These are phyloP conservation scores for Conopomorpha cramerella DNA, from an alignment of 1,140 invertebrate genomes.

Conservation along the genomic window DNA sequence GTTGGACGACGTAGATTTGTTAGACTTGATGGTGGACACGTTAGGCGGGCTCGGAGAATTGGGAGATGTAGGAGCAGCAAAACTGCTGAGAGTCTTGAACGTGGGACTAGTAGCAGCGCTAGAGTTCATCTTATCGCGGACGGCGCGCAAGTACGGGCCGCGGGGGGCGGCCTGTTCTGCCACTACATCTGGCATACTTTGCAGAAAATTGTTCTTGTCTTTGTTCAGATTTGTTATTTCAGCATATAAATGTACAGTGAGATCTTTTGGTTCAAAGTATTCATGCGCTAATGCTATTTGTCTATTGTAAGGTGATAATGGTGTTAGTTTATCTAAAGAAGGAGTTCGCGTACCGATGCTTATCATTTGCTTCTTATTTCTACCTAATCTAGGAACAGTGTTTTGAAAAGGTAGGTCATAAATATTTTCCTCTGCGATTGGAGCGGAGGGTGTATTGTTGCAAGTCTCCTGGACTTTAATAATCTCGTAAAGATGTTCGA, in stretches of 20 bases:
- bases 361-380: slow-evolving; percentile 50
- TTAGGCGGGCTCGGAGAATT: slow-evolving; percentile 6
- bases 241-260: slow-evolving; percentile 71
- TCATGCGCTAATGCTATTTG: slow-evolving; percentile 66
- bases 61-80: slow-evolving; percentile 2
- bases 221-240: slow-evolving; percentile 63
- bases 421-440: slow-evolving; percentile 64
- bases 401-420: slow-evolving; percentile 67
- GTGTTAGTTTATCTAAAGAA: slow-evolving; percentile 65
- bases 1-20: slow-evolving; percentile 46
- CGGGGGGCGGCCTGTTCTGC: slow-evolving; percentile 34
- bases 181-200: slow-evolving; percentile 40
- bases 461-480: slow-evolving; percentile 76
- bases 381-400: slow-evolving; percentile 36
- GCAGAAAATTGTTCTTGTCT: slow-evolving; percentile 30
- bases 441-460: slow-evolving; percentile 43
- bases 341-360: slow-evolving; percentile 66
- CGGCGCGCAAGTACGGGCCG: slow-evolving; percentile 42
- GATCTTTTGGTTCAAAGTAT: slow-evolving; percentile 74
- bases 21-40: slow-evolving; percentile 20
- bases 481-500: slow-evolving; percentile 77
- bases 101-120: slow-evolving; percentile 9
- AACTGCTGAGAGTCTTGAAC: slow-evolving; percentile 9
- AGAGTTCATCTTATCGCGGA: slow-evolving; percentile 29
- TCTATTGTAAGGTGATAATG: slow-evolving; percentile 52